Evolutionary conservation across 2,113 vertebrate genomes (phyloP), one percentile per base, ranked within the genome.

Genomic region (Elephas maximus): DNA sequence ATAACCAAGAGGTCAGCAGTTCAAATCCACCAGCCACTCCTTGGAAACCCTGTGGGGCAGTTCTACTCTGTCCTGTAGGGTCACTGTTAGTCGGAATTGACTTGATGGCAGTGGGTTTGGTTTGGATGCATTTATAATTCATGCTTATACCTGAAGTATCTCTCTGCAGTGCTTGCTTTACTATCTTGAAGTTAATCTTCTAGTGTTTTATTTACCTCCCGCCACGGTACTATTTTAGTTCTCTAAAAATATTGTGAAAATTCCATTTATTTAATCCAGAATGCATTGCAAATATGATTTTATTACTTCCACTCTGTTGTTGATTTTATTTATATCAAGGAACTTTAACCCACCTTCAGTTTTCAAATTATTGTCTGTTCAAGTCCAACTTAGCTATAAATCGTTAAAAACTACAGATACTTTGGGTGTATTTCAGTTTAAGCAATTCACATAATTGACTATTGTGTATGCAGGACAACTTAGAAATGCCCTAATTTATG

Each of bases 401-500:
- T 93, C 81, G 63, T 90, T 82, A 83, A 69, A 77, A 37, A 33
- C 53, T 60, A n/a, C n/a, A 76, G 33, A 45, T 0, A 85, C 1
- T 18, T 11, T 41, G 73, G n/a, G 41, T 7, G 65, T 90, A 65
- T 90, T 93, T 85, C 23, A 71, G n/a, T 67, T 85, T 86, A 80
- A 92, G 80, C 74, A 85, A 93, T 65, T 86, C 14, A 37, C 28
- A 60, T 65, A 73, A 24, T 81, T 93, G 28, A 80, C n/a, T 81
- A 14, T 30, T 81, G n/a, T 74, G 4, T 86, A 93, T 80, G 28
- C 67, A 74, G 81, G 65, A n/a, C 73, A 96, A 85, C 81, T 90
- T 45, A 45, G 51, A 73, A 62, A 23, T 86, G 17, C 74, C 65
- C 74, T 80, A 57, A 80, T 86, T 93, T 87, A 63, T 74, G 65